These are phyloP conservation scores for Otis tarda DNA, from an alignment of 2,113 vertebrate genomes.

Conservation along the genomic window DNA sequence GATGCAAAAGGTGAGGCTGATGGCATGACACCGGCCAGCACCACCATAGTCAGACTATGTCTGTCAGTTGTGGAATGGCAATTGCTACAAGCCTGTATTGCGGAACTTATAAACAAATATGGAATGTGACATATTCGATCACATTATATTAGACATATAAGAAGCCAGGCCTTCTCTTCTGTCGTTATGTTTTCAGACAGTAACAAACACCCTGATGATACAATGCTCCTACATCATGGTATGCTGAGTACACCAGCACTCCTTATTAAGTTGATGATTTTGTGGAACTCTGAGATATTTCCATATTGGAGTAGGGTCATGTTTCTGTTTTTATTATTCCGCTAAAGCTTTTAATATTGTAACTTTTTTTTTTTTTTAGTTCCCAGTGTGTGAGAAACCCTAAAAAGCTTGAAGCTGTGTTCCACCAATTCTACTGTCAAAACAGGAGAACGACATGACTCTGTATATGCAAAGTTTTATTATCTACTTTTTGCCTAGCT, in stretches of 20 bases:
- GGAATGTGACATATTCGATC: not conserved
- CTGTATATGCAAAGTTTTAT: not conserved
- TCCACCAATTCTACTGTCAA: not conserved
- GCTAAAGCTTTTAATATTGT: not conserved
- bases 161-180: not conserved
- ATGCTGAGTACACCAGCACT: not conserved
- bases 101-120: not conserved
- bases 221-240: not conserved
- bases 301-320: not conserved
- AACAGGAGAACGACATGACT: not conserved
- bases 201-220: not conserved
- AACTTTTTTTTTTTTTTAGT: not conserved
- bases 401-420: not conserved
- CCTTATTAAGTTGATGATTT: not conserved
- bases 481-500: slow-evolving; percentile 21
- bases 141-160: not conserved
- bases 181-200: not conserved
- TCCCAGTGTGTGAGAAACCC: not conserved
- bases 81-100: not conserved
- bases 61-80: not conserved
- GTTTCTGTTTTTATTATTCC: not conserved
- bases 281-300: not conserved
- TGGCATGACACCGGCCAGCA: not conserved
- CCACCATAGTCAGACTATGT: not conserved
- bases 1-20: not conserved